These are phyloP conservation scores for Loxodonta africana DNA, from an alignment of 2,113 vertebrate genomes.

Conservation along the genomic window DNA sequence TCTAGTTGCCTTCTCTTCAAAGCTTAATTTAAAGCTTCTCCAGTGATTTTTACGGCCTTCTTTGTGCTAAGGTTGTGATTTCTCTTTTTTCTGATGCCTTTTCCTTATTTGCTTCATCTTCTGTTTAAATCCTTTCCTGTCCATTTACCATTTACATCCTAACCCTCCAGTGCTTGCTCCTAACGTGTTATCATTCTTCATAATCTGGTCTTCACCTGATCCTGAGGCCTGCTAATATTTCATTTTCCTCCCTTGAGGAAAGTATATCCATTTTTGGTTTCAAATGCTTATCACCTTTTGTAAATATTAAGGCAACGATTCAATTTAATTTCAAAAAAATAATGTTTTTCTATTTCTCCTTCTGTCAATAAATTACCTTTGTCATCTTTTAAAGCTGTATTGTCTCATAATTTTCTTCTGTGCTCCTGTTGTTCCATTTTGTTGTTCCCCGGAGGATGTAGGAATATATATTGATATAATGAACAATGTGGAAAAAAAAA, in stretches of 20 bases:
- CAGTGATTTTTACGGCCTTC: background rate
- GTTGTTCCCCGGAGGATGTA: slow-evolving; percentile 68
- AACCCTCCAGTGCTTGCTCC: slow-evolving; percentile 62
- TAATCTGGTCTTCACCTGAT: slow-evolving; percentile 68
- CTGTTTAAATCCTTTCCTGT: slow-evolving; percentile 47
- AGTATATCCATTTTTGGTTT: slow-evolving; percentile 74
- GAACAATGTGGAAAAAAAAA: slow-evolving; percentile 68
- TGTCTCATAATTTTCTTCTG: slow-evolving; percentile 78
- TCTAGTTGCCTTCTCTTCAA: slow-evolving; percentile 15
- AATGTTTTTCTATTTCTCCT: slow-evolving; percentile 79
- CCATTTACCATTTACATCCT: slow-evolving; percentile 58
- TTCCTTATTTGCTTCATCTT: slow-evolving; percentile 51
- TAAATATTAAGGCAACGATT: slow-evolving; percentile 73
- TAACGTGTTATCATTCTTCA: slow-evolving; percentile 67
- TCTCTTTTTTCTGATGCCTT: slow-evolving; percentile 32
- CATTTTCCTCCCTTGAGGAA: slow-evolving; percentile 75
- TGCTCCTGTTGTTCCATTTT: slow-evolving; percentile 75
- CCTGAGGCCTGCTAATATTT: slow-evolving; percentile 74
- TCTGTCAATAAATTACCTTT: slow-evolving; percentile 80
- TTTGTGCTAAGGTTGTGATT: slow-evolving; percentile 2
- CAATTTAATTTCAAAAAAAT: slow-evolving; percentile 82
- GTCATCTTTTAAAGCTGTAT: slow-evolving; percentile 73
- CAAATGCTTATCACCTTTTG: slow-evolving; percentile 64
- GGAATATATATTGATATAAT: slow-evolving; percentile 78
- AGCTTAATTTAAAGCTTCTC: background rate